These are phyloP conservation scores for Tragelaphus oryx DNA, from an alignment of 2,797 vertebrate species.

Conservation along the genomic window DNA sequence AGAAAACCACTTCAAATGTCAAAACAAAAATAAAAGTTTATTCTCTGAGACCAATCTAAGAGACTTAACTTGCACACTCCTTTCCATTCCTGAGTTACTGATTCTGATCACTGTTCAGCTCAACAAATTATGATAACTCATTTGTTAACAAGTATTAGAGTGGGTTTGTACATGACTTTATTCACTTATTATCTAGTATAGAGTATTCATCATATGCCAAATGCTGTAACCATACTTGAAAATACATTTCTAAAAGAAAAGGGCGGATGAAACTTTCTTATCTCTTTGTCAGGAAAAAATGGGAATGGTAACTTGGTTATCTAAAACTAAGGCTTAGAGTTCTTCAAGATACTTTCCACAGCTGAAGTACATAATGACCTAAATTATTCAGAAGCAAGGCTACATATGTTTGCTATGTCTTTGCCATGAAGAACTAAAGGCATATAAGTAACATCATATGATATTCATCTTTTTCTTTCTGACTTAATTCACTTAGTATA, in stretches of 20 bases:
- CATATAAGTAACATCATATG: neutral
- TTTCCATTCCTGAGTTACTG: constrained; percentile 12
- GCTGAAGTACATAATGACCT: constrained; percentile 44
- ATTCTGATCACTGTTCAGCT: neutral
- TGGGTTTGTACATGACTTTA: constrained; percentile 3
- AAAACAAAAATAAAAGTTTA: constrained; percentile 38
- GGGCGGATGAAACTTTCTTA: constrained; percentile 42
- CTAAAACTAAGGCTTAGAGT: constrained; percentile 72
- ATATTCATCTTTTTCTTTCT: neutral
- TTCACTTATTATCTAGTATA: constrained; percentile 33
- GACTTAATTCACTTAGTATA: neutral
- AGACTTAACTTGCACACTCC: neutral
- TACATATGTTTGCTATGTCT: constrained; percentile 33
- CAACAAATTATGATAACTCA: constrained; percentile 31
- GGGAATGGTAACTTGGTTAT: constrained; percentile 68
- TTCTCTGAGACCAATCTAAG: neutral
- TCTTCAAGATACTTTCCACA: constrained; percentile 58
- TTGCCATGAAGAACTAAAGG: constrained; percentile 29
- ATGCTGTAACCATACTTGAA: constrained; percentile 43
- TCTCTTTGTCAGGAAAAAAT: constrained; percentile 27
- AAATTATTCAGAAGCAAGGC: constrained; percentile 54
- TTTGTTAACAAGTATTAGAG: constrained; percentile 9
- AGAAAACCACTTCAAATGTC: neutral
- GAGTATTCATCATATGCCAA: constrained; percentile 38
- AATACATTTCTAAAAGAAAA: constrained; percentile 53